Evolutionary conservation across 2,113 vertebrate genomes (phyloP).

Genomic region (Pangasianodon hypophthalmus): DNA sequence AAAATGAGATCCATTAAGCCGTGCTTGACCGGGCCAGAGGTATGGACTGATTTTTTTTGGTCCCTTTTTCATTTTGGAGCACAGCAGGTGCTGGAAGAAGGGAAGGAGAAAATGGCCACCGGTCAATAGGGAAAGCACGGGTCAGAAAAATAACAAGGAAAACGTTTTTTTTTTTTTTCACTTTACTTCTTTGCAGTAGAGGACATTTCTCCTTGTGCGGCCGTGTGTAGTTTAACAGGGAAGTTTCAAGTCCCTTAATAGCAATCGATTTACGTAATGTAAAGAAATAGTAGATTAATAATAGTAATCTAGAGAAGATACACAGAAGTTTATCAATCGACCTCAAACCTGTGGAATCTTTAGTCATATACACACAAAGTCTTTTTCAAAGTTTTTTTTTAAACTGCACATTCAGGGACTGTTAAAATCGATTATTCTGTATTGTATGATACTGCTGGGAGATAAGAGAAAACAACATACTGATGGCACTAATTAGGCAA

Average conservation of each 20-base stretch:
- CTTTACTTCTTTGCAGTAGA: constrained; percentile 33
- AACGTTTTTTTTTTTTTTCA: not conserved
- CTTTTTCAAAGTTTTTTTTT: no score
- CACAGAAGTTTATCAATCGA: not conserved
- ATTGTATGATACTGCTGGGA: no score
- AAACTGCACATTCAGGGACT: no score
- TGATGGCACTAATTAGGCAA: no score
- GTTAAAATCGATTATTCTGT: no score
- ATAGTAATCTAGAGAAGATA: constrained; percentile 32
- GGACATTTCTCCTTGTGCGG: not conserved
- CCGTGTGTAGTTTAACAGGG: not conserved
- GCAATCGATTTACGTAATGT: not conserved
- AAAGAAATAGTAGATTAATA: constrained; percentile 42
- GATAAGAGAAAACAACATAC: no score
- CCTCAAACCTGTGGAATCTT: not conserved
- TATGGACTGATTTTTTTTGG: constrained; percentile 37
- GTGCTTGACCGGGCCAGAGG: constrained; percentile 56
- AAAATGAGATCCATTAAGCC: constrained; percentile 50
- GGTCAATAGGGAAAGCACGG: constrained; percentile 21
- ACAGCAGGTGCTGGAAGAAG: constrained; percentile 66
- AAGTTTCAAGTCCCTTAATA: not conserved
- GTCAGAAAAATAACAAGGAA: constrained; percentile 28
- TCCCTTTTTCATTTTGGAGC: constrained; percentile 72
- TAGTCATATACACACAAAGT: no score
- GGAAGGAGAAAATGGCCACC: constrained; percentile 50